Evolutionary conservation across 92 coral and sea anemone species (phyloP), one percentile per base, ranked within the genome.

Genomic region (Heliopora coerulea): DNA sequence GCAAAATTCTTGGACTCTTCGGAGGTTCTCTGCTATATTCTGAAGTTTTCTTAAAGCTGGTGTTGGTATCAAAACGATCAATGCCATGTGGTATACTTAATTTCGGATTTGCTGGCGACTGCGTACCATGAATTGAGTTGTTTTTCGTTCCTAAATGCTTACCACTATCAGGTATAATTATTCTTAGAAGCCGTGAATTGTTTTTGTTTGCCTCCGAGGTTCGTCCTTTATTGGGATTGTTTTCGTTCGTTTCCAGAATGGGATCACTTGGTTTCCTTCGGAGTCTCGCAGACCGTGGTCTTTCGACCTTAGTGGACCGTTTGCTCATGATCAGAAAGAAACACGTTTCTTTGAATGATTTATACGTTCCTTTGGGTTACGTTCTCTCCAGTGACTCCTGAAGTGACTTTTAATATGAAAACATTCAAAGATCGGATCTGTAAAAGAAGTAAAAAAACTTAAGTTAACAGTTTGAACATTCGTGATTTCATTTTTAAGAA

Each of bases 201-300:
- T 24, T 28, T 52, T 21, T 59, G 35, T 52, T 49, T 21, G 28
- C 18, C 11, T 28, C 23, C 33, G 32, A 52, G 4, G 9, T 65
- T 21, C 25, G 30, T 7, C 1, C 17, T 40, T 35, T 18, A n/a
- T n/a, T n/a, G n/a, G n/a, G n/a, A 10, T 27, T 46, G 30, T 8
- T 24, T 17, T 33, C 57, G 8, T 44, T 20, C 1, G 3, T 23
- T 18, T 21, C 41, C 13, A 12, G 35, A n/a, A 7, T 20, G 10
- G 17, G 33, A 23, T 7, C 1, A 11, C 57, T 42, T 15, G 63
- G 77, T 23, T 33, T 30, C 9, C 63, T 50, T 0, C 77, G 77
- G 54, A 30, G 48, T 34, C 77, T 70, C 19, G 77, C 63, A 27
- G 77, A 70, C 41, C 77, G 62, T 52, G 74, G 74, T 21, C 74